Evolutionary conservation across 2,888 invertebrate genomes (phyloP).

Genomic region (Villa cingulata): DNA sequence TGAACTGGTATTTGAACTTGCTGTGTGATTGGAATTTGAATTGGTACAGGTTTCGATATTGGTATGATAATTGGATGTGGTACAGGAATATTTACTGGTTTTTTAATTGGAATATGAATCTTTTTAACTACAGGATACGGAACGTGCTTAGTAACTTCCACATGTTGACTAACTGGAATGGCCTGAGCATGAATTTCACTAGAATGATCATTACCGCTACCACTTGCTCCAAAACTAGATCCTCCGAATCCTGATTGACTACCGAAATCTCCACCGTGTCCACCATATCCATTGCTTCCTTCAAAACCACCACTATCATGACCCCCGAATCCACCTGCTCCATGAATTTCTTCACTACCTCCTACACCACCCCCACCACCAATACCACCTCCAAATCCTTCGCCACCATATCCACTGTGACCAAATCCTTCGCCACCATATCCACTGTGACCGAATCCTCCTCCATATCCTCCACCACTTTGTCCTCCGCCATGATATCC

Average conservation of each 20-base stretch:
- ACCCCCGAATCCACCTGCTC: not conserved
- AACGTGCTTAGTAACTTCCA: conserved; percentile 46
- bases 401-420: not conserved
- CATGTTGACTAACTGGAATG: conserved; percentile 39
- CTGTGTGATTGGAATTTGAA: conserved; percentile 59
- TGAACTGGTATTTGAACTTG: conserved; percentile 60
- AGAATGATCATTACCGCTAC: conserved; percentile 1
- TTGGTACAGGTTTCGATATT: conserved; percentile 62
- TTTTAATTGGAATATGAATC: conserved; percentile 54
- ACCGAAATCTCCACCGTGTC: conserved; percentile 1
- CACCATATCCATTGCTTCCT: conserved; percentile 1
- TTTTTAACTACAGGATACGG: conserved; percentile 56
- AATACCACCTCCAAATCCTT: not conserved
- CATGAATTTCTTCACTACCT: conserved; percentile 5
- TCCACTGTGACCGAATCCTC: not conserved
- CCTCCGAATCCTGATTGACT: conserved; percentile 4
- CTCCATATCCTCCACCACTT: conserved; percentile 3
- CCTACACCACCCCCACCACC: not conserved
- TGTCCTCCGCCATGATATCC: not conserved
- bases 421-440: not conserved
- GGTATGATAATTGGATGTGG: conserved; percentile 64
- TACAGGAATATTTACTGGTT: conserved; percentile 58
- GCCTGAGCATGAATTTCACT: conserved; percentile 10
- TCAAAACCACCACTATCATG: conserved; percentile 1
- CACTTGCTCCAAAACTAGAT: conserved; percentile 3